phyloP scores from a whole-genome alignment of 1,140 invertebrate genomes.

The silkworm (Bombyx mori) region DNA sequence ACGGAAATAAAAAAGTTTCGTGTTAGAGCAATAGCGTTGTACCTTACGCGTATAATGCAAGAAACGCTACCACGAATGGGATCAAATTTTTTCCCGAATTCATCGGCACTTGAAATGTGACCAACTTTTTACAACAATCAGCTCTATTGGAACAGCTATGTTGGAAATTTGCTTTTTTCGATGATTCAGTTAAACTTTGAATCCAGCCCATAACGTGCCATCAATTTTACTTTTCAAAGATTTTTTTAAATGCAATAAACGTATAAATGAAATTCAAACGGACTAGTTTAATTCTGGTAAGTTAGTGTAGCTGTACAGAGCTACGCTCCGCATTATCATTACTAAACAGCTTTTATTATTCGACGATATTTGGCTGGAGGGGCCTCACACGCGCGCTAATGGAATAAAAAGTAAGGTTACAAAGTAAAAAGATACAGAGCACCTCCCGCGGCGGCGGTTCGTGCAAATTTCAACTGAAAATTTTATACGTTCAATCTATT shows the following conservation, averaged over 20 bases:
- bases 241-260: constrained; percentile 41
- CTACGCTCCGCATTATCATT: constrained; percentile 63
- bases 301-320: constrained; percentile 29
- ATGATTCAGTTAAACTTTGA: not conserved
- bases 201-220: constrained; percentile 1
- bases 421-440: constrained; percentile 69
- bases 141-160: constrained; percentile 31
- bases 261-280: constrained; percentile 46
- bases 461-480: constrained; percentile 69
- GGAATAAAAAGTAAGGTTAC: constrained; percentile 71
- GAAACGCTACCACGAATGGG: constrained; percentile 42
- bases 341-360: constrained; percentile 70
- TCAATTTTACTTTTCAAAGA: constrained; percentile 24
- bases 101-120: constrained; percentile 47
- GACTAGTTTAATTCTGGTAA: constrained; percentile 61
- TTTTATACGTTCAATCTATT: constrained; percentile 71
- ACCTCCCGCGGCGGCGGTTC: constrained; percentile 57
- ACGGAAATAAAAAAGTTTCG: constrained; percentile 70
- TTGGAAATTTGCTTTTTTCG: not conserved
- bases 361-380: constrained; percentile 66
- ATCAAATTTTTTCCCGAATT: constrained; percentile 54
- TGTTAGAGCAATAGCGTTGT: constrained; percentile 64
- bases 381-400: constrained; percentile 64
- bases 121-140: constrained; percentile 34
- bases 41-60: constrained; percentile 63